Percentiles rank a stretch among this genome's conserved stretches.
These are phyloP conservation scores for Sphaerodactylus townsendi DNA, from an alignment of 2,113 vertebrate genomes.

Conservation along the genomic window DNA sequence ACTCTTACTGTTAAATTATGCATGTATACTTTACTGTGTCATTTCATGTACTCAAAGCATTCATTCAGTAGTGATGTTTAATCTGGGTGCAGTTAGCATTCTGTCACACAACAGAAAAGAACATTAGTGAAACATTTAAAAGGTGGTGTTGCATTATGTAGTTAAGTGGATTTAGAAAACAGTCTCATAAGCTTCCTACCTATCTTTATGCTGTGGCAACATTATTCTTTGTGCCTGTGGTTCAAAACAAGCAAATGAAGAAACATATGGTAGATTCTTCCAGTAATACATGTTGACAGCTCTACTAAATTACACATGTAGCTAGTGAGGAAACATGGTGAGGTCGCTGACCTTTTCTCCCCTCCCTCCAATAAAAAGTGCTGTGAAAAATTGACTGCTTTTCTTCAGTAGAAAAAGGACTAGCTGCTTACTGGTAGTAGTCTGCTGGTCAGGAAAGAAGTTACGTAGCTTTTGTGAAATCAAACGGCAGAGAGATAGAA, in stretches of 20 bases:
- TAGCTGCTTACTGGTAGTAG: background rate
- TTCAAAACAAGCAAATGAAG: slow-evolving; percentile 42
- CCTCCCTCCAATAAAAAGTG: background rate
- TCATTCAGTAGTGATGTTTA: slow-evolving; percentile 20
- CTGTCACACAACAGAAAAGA: background rate
- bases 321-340: slow-evolving; percentile 8
- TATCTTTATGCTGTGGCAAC: slow-evolving; percentile 36
- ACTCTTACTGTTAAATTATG: slow-evolving; percentile 6
- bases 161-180: slow-evolving; percentile 42
- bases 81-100: slow-evolving; percentile 27
- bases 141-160: slow-evolving; percentile 17
- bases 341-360: background rate
- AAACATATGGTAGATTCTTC: slow-evolving; percentile 24
- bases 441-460: background rate
- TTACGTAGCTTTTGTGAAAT: slow-evolving; percentile 9
- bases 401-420: slow-evolving; percentile 2
- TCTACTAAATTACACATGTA: slow-evolving; percentile 14
- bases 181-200: background rate
- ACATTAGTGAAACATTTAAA: slow-evolving; percentile 32
- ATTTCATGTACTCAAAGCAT: slow-evolving; percentile 35
- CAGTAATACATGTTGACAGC: slow-evolving; percentile 21
- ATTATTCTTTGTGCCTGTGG: slow-evolving; percentile 40
- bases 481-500: background rate
- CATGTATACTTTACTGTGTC: background rate
- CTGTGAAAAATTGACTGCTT: slow-evolving; percentile 4